These are phyloP conservation scores for Gorsachius goisagi DNA, from an alignment of 2,113 vertebrate species.

Conservation along the genomic window DNA sequence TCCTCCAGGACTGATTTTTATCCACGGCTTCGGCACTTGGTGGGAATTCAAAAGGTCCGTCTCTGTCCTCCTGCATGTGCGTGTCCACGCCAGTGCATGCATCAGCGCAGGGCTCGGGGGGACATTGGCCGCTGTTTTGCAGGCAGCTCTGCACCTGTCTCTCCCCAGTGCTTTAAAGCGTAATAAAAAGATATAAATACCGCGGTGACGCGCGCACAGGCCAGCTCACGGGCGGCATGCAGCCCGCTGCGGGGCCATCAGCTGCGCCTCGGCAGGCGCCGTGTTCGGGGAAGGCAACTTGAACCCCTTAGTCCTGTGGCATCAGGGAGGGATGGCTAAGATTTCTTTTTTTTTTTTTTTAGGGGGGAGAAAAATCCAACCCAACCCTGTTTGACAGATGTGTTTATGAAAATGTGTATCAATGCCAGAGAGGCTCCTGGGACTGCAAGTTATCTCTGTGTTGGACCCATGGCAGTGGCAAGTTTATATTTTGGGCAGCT, in stretches of 20 bases:
- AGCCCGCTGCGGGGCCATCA: not conserved
- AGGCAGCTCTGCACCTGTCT: conserved; percentile 66
- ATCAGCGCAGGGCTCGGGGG: not conserved
- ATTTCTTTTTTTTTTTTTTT: not conserved
- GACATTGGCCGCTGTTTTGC: not conserved
- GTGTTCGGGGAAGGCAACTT: not conserved
- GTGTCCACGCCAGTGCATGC: not conserved
- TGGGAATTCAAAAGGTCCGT: not conserved
- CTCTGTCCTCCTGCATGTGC: not conserved
- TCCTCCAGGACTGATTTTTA: not conserved
- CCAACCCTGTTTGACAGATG: not conserved
- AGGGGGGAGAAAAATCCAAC: fast-evolving
- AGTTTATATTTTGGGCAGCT: too few species aligned
- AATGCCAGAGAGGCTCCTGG: not conserved
- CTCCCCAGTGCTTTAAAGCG: conserved; percentile 1
- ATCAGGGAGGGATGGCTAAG: not conserved
- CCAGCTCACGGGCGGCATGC: not conserved
- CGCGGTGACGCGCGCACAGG: not conserved
- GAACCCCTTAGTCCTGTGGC: not conserved
- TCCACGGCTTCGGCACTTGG: not conserved
- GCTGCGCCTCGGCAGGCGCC: not conserved
- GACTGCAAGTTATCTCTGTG: too few species aligned
- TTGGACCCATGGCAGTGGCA: too few species aligned
- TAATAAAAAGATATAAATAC: conserved; percentile 72
- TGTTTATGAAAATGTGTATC: not conserved